A percentile compares a stretch with the other conserved stretches of the same genome.
phyloP scores from a whole-genome alignment of 2,113 vertebrate species.

The Bubalus kerabau region DNA sequence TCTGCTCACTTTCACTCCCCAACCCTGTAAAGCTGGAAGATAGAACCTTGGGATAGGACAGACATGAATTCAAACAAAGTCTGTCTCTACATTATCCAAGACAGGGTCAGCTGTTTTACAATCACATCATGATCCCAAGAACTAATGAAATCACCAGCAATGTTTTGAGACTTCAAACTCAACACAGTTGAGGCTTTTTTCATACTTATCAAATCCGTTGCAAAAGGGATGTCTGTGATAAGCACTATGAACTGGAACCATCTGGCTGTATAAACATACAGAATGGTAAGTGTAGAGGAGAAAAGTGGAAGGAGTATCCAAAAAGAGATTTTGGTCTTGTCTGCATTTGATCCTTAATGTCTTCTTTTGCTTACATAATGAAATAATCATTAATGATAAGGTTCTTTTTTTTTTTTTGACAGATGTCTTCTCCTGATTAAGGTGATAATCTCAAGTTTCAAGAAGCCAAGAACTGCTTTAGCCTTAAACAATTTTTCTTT shows the following conservation, averaged over 20 bases:
- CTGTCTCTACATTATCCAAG: background rate
- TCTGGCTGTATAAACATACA: constrained; percentile 45
- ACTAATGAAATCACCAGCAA: constrained; percentile 1
- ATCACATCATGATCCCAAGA: background rate
- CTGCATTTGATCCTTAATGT: background rate
- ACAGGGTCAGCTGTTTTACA: constrained; percentile 13
- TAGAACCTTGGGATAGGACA: background rate
- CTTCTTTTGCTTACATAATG: background rate
- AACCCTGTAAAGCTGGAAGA: background rate
- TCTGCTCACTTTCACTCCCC: background rate
- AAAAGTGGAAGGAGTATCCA: background rate
- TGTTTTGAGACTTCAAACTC: constrained; percentile 7
- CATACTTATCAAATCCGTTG: constrained; percentile 56
- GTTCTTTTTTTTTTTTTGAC: background rate
- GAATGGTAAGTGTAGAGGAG: background rate
- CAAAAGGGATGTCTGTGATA: constrained; percentile 59
- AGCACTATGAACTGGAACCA: constrained; percentile 55
- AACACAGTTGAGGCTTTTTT: constrained; percentile 16
- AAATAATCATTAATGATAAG: constrained; percentile 10
- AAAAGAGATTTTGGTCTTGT: background rate
- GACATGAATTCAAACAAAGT: background rate
- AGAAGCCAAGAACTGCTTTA: constrained; percentile 38
- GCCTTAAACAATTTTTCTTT: background rate
- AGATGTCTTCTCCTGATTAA: constrained; percentile 40
- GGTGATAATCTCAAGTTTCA: constrained; percentile 16